phyloP scores from a whole-genome alignment of 2,797 vertebrate genomes.

The Xenops minutus region DNA sequence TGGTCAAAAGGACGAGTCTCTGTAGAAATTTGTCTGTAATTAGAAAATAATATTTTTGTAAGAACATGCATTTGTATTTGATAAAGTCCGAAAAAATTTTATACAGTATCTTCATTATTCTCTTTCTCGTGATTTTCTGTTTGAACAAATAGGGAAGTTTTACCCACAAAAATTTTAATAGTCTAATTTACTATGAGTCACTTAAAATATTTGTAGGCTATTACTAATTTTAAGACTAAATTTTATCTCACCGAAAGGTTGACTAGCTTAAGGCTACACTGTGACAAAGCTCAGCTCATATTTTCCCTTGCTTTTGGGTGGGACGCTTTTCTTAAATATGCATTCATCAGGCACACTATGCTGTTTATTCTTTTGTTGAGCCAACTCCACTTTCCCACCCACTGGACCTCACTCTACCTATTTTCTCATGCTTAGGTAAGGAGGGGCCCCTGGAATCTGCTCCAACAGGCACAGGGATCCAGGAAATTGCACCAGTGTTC shows the following conservation, averaged over 20 bases:
- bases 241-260: constrained; percentile 10
- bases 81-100: background rate
- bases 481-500: background rate
- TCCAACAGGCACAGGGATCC: background rate
- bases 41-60: background rate
- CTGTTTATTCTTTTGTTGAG: constrained; percentile 41
- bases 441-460: constrained; percentile 42
- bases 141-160: background rate
- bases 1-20: background rate
- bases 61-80: background rate
- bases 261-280: constrained; percentile 20
- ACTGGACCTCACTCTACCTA: background rate
- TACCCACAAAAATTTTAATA: background rate
- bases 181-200: background rate
- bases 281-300: background rate
- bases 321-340: background rate
- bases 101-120: background rate
- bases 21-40: background rate
- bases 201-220: constrained; percentile 17
- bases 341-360: background rate
- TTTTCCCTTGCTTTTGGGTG: constrained; percentile 35
- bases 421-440: constrained; percentile 24
- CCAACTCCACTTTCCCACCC: background rate
- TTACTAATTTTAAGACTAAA: background rate
- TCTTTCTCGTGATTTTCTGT: background rate